Evolutionary conservation across 1,140 invertebrate genomes (phyloP), one percentile per base, ranked within the genome.

Genomic region (Papilio xuthus): DNA sequence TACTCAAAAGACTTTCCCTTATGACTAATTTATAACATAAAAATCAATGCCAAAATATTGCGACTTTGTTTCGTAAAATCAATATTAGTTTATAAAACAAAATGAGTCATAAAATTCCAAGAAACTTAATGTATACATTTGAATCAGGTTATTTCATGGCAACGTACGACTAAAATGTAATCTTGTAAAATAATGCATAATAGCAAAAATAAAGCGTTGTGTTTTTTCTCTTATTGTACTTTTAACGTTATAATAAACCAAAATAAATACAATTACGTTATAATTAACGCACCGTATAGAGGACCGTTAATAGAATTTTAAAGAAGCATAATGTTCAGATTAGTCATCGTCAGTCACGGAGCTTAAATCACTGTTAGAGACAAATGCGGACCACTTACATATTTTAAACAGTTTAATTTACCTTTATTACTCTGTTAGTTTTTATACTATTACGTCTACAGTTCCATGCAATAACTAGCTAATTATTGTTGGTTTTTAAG

Each of bases 291-390:
- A 70, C 76, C 73, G 70, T 56, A 72, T 42, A 72, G 44, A 79
- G 84, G 87, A 85, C 89, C 87, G 89, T 91, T 91, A 89, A 87
- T 87, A 89, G 83, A 87, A 83, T 88, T 81, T 84, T 82, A 81
- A 86, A 83, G 77, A 81, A 71, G 75, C 79, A 86, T 90, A 89
- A 89, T 87, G 80, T 84, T 80, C 79, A 78, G 85, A 89, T 90
- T 87, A 88, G 84, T 90, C 86, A 89, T 87, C 81, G 79, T 89
- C 80, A 81, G 90, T 90, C 87, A 90, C 79, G 88, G 86, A 84
- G 41, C 18, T 80, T 80, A 85, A 79, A 76, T 80, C 79, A 80
- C 82, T 80, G 75, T 78, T 83, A 82, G 77, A 82, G 77, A 81
- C 79, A 69, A 78, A 80, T 80, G 77, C 56, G 56, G 37, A 79